phyloP scores from a whole-genome alignment of 2,888 invertebrate genomes.

The Scaptomyza cyrtandrae region DNA sequence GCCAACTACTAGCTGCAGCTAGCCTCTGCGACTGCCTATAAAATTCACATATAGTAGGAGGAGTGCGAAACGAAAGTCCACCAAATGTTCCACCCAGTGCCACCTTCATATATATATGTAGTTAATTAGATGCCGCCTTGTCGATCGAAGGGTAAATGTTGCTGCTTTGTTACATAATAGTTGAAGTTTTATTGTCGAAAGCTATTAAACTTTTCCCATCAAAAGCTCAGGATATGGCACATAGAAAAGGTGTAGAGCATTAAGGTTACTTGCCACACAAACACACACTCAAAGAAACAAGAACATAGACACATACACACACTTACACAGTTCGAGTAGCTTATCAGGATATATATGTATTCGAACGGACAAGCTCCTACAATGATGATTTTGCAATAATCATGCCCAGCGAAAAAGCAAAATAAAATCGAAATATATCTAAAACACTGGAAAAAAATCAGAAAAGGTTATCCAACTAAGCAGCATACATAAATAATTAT shows the following conservation, averaged over 20 bases:
- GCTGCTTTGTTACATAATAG: constrained; percentile 77
- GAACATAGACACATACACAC: constrained; percentile 17
- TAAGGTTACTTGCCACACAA: constrained; percentile 59
- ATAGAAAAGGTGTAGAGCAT: constrained; percentile 71
- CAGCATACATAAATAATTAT: too few species aligned
- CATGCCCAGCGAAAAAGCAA: constrained; percentile 48
- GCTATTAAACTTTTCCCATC: constrained; percentile 82
- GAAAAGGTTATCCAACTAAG: background rate
- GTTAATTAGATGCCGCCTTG: constrained; percentile 11
- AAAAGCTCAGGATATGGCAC: constrained; percentile 70
- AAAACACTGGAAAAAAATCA: constrained; percentile 19
- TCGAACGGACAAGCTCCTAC: constrained; percentile 37
- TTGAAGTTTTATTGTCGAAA: constrained; percentile 81
- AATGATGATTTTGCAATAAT: constrained; percentile 46
- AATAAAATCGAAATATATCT: constrained; percentile 25
- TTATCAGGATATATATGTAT: constrained; percentile 52
- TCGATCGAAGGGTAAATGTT: constrained; percentile 71
- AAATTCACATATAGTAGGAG: constrained; percentile 32
- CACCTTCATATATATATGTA: background rate
- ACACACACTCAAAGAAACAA: background rate
- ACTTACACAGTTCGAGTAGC: constrained; percentile 24
- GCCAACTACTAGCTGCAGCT: constrained; percentile 37
- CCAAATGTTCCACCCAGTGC: constrained; percentile 19
- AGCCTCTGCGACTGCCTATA: constrained; percentile 62
- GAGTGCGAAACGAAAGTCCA: background rate